Conservation (phyloP, 1,140 invertebrate species). For the Cryptotermes secundus region DNA sequence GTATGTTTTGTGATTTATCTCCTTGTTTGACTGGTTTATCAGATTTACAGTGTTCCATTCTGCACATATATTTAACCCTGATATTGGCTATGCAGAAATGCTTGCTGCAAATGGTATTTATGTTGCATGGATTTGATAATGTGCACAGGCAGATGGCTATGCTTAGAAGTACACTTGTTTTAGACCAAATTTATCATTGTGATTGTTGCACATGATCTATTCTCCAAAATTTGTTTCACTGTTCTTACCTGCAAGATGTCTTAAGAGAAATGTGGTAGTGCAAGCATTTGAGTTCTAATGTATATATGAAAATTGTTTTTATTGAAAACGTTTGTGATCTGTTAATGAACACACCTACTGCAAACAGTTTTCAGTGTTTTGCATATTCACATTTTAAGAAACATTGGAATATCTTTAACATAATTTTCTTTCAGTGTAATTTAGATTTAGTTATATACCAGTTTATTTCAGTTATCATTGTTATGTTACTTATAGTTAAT, state of each 20-base stretch:
- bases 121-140: background rate
- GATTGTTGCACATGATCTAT: background rate
- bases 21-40: background rate
- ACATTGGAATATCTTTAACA: no score
- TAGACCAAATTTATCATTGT: background rate
- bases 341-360: no score
- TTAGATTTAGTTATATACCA: no score
- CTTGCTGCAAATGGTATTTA: background rate
- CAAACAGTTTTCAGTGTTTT: no score
- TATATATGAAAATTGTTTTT: no score
- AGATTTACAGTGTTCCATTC: background rate
- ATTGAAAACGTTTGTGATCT: no score
- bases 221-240: background rate
- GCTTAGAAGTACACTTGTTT: slow-evolving; percentile 8
- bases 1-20: background rate
- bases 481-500: no score
- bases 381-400: no score
- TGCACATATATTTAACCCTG: background rate
- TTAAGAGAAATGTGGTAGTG: no score
- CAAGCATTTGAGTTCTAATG: no score
- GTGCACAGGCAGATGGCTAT: background rate
- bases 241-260: background rate
- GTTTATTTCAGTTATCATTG: no score
- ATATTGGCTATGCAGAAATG: background rate
- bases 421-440: no score